phyloP scores from a whole-genome alignment of 2,797 vertebrate genomes.

The Parauchenoglanis punctatus region DNA sequence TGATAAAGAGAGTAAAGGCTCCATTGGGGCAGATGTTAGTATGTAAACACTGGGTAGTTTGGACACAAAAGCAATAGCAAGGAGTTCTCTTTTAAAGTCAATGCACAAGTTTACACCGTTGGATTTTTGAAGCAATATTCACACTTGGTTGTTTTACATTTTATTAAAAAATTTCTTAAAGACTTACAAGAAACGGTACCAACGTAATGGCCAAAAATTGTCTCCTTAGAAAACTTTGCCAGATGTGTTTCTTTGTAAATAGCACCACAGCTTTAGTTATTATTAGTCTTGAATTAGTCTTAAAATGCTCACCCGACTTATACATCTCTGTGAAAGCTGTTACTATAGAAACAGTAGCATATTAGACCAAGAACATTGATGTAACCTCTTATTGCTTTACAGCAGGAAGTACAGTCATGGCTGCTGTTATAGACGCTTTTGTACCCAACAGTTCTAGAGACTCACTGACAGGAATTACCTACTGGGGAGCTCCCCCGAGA shows the following conservation, averaged over 20 bases:
- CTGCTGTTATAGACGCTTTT: neutral
- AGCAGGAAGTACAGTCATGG: neutral
- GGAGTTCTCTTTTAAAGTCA: neutral
- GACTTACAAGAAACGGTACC: neutral
- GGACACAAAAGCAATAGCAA: neutral
- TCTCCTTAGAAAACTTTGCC: neutral
- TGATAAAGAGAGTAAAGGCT: conserved; percentile 9
- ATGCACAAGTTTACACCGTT: neutral
- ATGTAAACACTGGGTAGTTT: conserved; percentile 14
- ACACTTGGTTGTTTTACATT: neutral
- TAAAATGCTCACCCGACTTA: neutral
- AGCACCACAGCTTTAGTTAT: neutral
- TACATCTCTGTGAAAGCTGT: neutral
- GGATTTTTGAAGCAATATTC: neutral
- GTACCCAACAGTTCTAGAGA: too few species aligned
- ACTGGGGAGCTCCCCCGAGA: too few species aligned
- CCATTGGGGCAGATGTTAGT: conserved; percentile 14
- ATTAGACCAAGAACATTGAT: neutral
- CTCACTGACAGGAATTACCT: too few species aligned
- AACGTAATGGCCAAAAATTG: neutral
- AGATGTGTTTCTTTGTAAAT: neutral
- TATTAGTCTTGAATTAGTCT: neutral
- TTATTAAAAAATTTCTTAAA: neutral
- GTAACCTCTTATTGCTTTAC: neutral
- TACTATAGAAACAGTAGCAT: neutral